Base-by-base conservation (phyloP, 2,113 vertebrate genomes). In the Apistogramma diplotaenia region DNA sequence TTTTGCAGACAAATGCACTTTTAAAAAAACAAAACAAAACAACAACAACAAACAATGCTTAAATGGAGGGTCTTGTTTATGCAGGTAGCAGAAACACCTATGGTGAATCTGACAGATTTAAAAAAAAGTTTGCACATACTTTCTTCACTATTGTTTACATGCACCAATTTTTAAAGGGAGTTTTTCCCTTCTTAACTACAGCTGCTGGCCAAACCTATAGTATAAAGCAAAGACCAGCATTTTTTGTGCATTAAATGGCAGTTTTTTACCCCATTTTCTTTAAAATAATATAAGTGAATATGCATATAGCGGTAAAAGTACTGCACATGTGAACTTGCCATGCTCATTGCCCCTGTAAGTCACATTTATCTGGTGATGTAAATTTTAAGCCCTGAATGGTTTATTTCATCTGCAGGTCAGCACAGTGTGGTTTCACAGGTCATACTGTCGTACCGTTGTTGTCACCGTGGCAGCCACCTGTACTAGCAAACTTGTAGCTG, bases 401-500 rank as follows among this genome's bases (percentile, higher is more conserved):
- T 49, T 49, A 19, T 70, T 49, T 19, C 23, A 70, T 3, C 25
- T n/a, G 16, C 78, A 40, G 46, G 57, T 56, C 58, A 67, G 21
- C 70, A 15, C 19, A 4, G 18, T 55, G 23, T 5, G 33, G 49
- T 74, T 49, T 78, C 75, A 76, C 6, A 61, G 79, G 77, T 87
- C 81, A 75, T 6, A 16, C 60, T 77, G 31, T 75, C 15, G 29
- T 55, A 56, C 43, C 54, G 15, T 76, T 65, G 65, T 77, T 74
- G 78, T 71, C 60, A 54, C 5, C n/a, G 43, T 81, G 67, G 58
- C 80, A 84, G 78, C 85, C 77, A 92, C 88, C 91, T 89, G 85
- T 83, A 83, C 54, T 15, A 71, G 59, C 74, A 83, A 27, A 76
- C 46, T 74, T 58, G 70, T 43, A 84, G 75, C 60, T 86, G 73